Evolutionary conservation across 2,797 vertebrate species (phyloP).

Genomic region (Xiphorhynchus erythropygius): DNA sequence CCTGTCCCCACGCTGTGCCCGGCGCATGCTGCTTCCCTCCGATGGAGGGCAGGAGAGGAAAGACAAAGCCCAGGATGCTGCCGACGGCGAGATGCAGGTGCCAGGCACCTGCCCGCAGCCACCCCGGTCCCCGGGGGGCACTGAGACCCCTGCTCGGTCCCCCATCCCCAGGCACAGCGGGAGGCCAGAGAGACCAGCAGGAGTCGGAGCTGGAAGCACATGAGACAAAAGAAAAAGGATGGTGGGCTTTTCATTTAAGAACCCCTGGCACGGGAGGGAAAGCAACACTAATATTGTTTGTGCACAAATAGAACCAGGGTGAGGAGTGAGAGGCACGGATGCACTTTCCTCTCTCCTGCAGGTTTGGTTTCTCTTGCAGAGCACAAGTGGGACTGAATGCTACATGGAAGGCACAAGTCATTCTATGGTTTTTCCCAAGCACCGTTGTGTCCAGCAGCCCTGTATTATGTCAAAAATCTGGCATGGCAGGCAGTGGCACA

Average conservation of each 20-base stretch:
- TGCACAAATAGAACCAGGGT: fast-evolving
- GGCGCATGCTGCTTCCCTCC: constrained; percentile 70
- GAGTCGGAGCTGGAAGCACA: not conserved
- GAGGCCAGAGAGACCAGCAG: not conserved
- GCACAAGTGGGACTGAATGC: fast-evolving
- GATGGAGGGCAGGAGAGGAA: constrained; percentile 84
- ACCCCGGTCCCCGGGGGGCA: not conserved
- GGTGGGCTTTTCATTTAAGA: not conserved
- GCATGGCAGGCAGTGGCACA: constrained; percentile 77
- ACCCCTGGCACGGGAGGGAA: not conserved
- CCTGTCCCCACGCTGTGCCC: not conserved
- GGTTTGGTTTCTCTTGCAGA: not conserved
- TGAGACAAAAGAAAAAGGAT: not conserved
- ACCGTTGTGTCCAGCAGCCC: constrained; percentile 64
- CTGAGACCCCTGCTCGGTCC: not conserved
- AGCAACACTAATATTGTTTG: not conserved
- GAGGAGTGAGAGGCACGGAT: fast-evolving
- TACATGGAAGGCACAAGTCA: not conserved
- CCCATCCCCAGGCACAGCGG: not conserved
- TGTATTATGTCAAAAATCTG: constrained; percentile 79
- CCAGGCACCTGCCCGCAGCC: not conserved
- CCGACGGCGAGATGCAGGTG: not conserved
- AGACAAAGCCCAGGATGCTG: constrained; percentile 41
- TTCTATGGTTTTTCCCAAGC: not conserved
- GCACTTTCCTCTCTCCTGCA: fast-evolving